phyloP scores from a whole-genome alignment of 2,113 vertebrate species.

The Bolborhynchus lineola region DNA sequence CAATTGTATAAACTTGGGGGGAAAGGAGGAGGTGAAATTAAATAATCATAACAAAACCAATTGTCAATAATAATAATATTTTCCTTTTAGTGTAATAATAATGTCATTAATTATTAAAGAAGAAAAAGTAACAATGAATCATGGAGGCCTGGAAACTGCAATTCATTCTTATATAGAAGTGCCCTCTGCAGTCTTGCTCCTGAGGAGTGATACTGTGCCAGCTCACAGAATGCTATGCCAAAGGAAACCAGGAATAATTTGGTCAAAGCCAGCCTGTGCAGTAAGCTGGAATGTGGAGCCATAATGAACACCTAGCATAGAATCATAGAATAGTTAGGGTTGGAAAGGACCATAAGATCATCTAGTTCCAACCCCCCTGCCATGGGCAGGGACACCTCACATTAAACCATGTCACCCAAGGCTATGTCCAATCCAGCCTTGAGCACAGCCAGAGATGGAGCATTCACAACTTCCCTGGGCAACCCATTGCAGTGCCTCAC shows the following conservation, averaged over 20 bases:
- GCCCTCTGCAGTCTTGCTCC: constrained; percentile 51
- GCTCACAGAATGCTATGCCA: neutral
- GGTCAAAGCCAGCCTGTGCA: neutral
- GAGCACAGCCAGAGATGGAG: no score
- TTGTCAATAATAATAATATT: constrained; percentile 35
- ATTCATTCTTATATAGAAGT: constrained; percentile 55
- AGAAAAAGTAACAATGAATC: constrained; percentile 8
- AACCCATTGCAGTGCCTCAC: no score
- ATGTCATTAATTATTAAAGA: constrained; percentile 28
- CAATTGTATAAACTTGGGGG: neutral
- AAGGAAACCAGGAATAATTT: neutral
- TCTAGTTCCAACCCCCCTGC: no score
- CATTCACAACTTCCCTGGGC: no score
- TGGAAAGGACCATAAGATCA: no score
- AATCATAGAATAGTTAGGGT: no score
- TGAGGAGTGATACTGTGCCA: neutral
- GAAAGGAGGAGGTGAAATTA: neutral
- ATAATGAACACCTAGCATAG: neutral
- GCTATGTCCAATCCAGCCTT: no score
- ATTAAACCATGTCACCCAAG: no score
- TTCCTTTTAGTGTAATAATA: constrained; percentile 22
- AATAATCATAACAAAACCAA: constrained; percentile 29
- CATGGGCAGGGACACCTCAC: no score
- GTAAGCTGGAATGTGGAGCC: rapidly evolving
- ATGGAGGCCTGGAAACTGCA: neutral